Evolutionary conservation across 2,797 vertebrate genomes (phyloP), one percentile per base, ranked within the genome.

Genomic region (Somateria mollissima): DNA sequence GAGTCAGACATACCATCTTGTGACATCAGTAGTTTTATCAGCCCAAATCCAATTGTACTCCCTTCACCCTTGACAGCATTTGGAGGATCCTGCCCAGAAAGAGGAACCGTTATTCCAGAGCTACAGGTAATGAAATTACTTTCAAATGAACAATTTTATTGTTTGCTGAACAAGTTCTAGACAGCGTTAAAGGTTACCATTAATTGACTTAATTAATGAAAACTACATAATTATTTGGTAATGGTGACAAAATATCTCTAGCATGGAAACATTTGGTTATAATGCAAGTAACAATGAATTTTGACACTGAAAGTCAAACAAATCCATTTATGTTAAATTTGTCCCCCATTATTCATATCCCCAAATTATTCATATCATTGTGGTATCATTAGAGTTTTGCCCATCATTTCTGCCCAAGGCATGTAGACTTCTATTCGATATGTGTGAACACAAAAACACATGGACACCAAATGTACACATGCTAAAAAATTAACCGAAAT

Each of bases 1-100:
- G 97, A 98, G n/a, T 77, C 69, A 3, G 96, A 98, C 17, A 11
- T 93, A 66, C 97, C 98, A 3, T 98, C 98, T 69, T 99, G 99
- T 94, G 99, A 99, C 91, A 94, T 99, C 92, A 98, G 98, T 96
- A 98, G 96, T 74, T 98, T 99, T 64, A 94, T 99, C 93, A 99
- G 98, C 77, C 99, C 99, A 11, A 99, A 99, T 90, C 99, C 99
- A 0, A 98, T 99, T 87, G 98, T 99, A 39, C 98, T 99, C 92
- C 98, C 99, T 60, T 99, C 99, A 71, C 99, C 99, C 1, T 98
- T 99, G 82, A 99, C 99, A 72, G 98, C 98, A 36, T 99, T 99
- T 97, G 99, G 98, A 34, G 98, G 98, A 13, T 98, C 98, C 4
- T 99, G 99, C 95, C 96, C 98, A 14, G 98, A 99, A 76, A 98